Base-by-base conservation (phyloP, 2,888 invertebrate species). In the Brenthis daphne region DNA sequence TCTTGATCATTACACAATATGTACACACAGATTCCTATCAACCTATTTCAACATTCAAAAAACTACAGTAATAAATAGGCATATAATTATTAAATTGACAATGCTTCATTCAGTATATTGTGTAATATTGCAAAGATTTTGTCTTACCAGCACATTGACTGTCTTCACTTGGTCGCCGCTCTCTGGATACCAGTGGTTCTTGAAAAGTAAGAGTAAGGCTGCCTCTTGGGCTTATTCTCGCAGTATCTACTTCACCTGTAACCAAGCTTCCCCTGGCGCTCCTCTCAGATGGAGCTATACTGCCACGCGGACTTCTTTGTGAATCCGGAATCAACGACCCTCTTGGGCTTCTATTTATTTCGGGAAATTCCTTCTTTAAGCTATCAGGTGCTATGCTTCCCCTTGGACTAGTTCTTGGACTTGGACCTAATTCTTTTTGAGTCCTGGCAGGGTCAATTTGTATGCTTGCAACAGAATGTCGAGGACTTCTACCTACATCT, bases 161-260 rank as follows among this genome's bases (percentile, higher is more conserved):
- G 74, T 94, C 94, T 74, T 94, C 94, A 74, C 94, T 94, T 0
- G 94, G 89, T 73, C 94, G 87, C 75, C 94, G 88, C 76, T 94
- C 94, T 71, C 87, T 88, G 0, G 93, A 89, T 1, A 93, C 92
- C 64, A 92, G 77, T 14, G 94, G 94, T 74, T 95, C 94, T 84
- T 94, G 94, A 77, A 95, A 94, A 1, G 94, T 95, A 68, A 94
- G 80, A 0, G 94, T 94, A 64, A 94, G 78, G 77, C 94, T 94
- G 50, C 94, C 94, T 70, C 94, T 86, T 0, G 94, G 94, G 77
- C 94, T 94, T 29, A 93, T 79, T 61, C 87, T 85, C 1, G 89
- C 84, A 1, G 85, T 76, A 14, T 93, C 93, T 43, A 82, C 77
- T 6, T 90, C 90, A 3, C 85, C 85, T 0, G 92, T 78, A 13